Evolutionary conservation across 92 coral and sea anemone species (phyloP), one percentile per base, ranked within the genome.

Genomic region (Porites evermanni): DNA sequence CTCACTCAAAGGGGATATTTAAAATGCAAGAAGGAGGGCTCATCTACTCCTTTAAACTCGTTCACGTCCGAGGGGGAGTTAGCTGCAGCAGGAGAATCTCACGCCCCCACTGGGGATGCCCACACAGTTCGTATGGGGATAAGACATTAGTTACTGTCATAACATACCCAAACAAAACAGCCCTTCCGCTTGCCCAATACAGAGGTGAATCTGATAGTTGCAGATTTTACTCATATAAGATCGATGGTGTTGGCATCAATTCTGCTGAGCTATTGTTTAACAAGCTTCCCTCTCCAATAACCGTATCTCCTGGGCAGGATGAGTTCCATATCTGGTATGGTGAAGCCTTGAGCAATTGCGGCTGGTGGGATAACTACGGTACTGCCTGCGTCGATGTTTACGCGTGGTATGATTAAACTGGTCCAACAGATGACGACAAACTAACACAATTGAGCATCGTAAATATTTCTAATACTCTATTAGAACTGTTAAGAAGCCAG

Each of bases 311-410:
- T 53, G 60, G 29, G 58, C 77, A 73, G 52, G 44, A 32, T 32
- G 77, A 73, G 77, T 50, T 73, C 16, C 63, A 73, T 0, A 73
- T 73, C 9, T 73, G 77, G 77, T 14, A 44, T 20, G 63, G 59
- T 47, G 26, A 50, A 20, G 77, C 50, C 32, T 50, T 51, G 63
- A 52, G 2, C 1, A 32, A 50, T 9, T 19, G 58, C 12, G 50
- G 20, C 13, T 23, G n/a, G 61, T 13, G n/a, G 21, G 19, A 44
- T 51, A 38, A 72, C 60, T 6, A 16, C 23, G 77, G 77, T 7
- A 11, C n/a, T 13, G 50, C 54, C 3, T 72, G 61, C 13, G 77
- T 17, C 18, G 77, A 72, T 72, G 77, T 72, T 24, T 69, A 23
- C 16, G 73, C 12, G 17, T 32, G 64, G 64, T 58, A 58, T 58